phyloP scores from a whole-genome alignment of 2,888 invertebrate genomes.

The Drosophila colorata region DNA sequence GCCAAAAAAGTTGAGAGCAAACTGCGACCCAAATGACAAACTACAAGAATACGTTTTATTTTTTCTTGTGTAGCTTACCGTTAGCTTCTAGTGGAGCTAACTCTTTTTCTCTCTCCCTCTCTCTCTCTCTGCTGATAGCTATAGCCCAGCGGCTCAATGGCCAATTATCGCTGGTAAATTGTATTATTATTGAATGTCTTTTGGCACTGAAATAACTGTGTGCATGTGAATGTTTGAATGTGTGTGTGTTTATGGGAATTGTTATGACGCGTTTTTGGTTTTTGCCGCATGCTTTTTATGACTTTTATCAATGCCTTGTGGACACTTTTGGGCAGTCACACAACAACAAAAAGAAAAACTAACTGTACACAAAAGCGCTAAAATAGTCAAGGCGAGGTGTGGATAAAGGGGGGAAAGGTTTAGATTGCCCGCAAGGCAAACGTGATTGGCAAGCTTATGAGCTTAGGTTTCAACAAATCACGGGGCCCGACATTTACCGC shows the following conservation, averaged over 20 bases:
- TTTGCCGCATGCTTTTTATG: constrained; percentile 53
- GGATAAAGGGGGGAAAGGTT: neutral
- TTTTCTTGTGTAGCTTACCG: constrained; percentile 24
- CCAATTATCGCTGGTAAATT: constrained; percentile 77
- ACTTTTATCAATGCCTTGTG: constrained; percentile 46
- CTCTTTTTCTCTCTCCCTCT: constrained; percentile 1
- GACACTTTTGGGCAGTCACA: constrained; percentile 24
- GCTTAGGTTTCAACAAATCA: constrained; percentile 36
- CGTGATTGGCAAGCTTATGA: constrained; percentile 59
- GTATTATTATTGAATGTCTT: constrained; percentile 75
- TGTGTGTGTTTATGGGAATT: constrained; percentile 65
- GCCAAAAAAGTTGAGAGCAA: constrained; percentile 16
- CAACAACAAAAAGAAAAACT: constrained; percentile 36
- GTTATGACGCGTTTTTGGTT: constrained; percentile 36
- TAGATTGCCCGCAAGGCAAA: constrained; percentile 16
- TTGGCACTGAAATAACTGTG: constrained; percentile 36
- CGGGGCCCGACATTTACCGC: constrained; percentile 19
- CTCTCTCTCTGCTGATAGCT: constrained; percentile 22
- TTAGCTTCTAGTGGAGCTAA: constrained; percentile 27
- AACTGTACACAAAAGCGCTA: constrained; percentile 52
- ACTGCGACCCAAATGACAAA: constrained; percentile 40
- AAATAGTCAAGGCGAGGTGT: constrained; percentile 16
- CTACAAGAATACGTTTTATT: constrained; percentile 46
- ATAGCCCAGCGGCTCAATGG: constrained; percentile 45
- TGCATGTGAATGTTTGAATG: constrained; percentile 12